These are phyloP conservation scores for Caenorhabditis briggsae DNA, from an alignment of 1,140 invertebrate genomes.

Conservation along the genomic window DNA sequence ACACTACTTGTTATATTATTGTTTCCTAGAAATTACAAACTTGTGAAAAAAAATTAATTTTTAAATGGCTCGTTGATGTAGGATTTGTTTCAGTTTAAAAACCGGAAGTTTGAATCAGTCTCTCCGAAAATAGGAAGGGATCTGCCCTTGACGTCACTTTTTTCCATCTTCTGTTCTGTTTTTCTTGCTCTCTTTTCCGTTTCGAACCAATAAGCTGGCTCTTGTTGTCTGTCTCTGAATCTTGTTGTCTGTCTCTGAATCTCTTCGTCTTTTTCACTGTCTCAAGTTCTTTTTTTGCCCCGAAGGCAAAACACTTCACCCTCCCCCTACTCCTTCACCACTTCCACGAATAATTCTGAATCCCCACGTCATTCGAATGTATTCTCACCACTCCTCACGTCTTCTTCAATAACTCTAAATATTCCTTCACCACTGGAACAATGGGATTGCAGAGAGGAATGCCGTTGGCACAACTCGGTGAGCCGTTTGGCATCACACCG, in stretches of 20 bases:
- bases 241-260: slow-evolving; percentile 35
- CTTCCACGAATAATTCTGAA: slow-evolving; percentile 45
- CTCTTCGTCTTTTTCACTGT: slow-evolving; percentile 43
- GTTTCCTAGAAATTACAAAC: no score
- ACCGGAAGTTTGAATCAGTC: background rate
- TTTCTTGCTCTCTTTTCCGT: slow-evolving; percentile 37
- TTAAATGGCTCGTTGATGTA: no score
- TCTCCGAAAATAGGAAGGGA: slow-evolving; percentile 16
- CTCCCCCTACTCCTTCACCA: background rate
- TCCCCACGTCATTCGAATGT: slow-evolving; percentile 41
- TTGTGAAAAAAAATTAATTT: no score
- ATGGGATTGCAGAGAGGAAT: slow-evolving; percentile 52
- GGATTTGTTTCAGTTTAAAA: background rate
- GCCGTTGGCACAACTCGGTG: slow-evolving; percentile 32
- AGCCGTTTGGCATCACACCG: slow-evolving; percentile 34
- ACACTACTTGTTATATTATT: no score
- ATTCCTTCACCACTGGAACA: background rate
- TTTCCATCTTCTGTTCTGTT: slow-evolving; percentile 13
- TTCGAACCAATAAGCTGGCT: slow-evolving; percentile 49
- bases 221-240: slow-evolving; percentile 42
- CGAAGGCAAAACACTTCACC: slow-evolving; percentile 21
- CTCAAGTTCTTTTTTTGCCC: slow-evolving; percentile 13
- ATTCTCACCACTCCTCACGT: background rate
- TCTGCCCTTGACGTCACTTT: slow-evolving; percentile 30
- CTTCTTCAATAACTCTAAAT: background rate